Evolutionary conservation across 2,888 invertebrate genomes (phyloP), one percentile per base, ranked within the genome.

Genomic region (Syrphus vitripennis): DNA sequence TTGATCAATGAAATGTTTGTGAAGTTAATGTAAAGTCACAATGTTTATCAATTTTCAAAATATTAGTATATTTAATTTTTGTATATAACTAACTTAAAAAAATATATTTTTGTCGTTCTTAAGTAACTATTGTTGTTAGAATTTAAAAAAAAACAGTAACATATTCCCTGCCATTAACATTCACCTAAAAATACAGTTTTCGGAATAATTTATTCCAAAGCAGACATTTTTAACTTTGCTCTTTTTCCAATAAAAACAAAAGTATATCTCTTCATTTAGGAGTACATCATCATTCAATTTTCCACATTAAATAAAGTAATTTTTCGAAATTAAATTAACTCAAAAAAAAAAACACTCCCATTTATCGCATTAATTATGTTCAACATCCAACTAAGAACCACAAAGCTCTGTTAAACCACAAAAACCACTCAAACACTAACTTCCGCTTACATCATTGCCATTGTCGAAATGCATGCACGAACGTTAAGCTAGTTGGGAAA

Each of bases 401-500:
- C 67, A 69, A 76, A 69, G 65, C 37, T 50, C 26, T 53, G 40
- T 37, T 29, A 48, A 67, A 19, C 67, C 67, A 50, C 57, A 76
- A 69, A 50, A 76, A 67, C 76, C 76, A 67, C 57, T 57, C 19
- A 31, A 75, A 53, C 29, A 55, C 63, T 65, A 65, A 53, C 65
- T 65, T 53, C 75, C 65, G 57, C 69, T 59, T 37, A 37, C 77
- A 59, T 48, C 48, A 29, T 61, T 48, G 26, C 45, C 48, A 76
- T 67, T 57, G 48, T 77, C 59, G 48, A 77, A 77, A 40, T 77
- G 67, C 59, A 77, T 77, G 55, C 34, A 69, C 48, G 29, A 77
- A 59, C 59, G 37, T 19, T 59, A 48, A 77, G 50, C 77, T 48
- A 59, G 37, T 48, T 24, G 34, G 53, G n/a, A 16, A 34, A 31